Evolutionary conservation across 1,140 invertebrate species (phyloP).

Genomic region (Hyles euphorbiae): DNA sequence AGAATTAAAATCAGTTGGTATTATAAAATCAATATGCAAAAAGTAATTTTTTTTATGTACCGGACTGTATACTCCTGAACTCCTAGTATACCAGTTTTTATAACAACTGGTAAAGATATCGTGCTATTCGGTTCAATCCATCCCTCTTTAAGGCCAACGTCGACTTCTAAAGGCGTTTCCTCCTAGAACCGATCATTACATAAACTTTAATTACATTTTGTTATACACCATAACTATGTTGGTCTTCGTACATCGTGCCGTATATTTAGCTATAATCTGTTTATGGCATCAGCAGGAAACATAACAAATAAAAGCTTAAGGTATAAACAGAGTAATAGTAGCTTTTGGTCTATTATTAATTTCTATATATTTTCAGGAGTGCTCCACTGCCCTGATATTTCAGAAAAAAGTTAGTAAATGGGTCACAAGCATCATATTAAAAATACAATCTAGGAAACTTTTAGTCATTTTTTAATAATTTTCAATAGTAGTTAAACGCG

Average conservation of each 20-base stretch:
- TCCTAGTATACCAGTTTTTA: slow-evolving; percentile 49
- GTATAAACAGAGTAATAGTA: no score
- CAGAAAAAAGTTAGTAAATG: no score
- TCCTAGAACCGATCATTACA: slow-evolving; percentile 31
- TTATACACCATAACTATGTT: slow-evolving; percentile 1
- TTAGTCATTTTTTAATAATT: no score
- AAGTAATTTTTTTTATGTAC: slow-evolving; percentile 27
- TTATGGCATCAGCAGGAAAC: no score
- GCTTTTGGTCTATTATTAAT: background rate
- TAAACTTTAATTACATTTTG: slow-evolving; percentile 1
- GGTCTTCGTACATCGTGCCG: no score
- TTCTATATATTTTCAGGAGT: no score
- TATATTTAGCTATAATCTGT: no score
- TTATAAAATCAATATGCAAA: slow-evolving; percentile 8
- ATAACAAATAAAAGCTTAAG: no score
- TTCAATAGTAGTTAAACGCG: no score
- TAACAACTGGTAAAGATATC: slow-evolving; percentile 40
- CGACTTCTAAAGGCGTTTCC: slow-evolving; percentile 41
- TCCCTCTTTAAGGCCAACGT: slow-evolving; percentile 47
- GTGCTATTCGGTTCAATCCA: slow-evolving; percentile 52
- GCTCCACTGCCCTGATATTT: no score
- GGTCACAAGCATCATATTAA: no score
- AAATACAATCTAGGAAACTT: no score
- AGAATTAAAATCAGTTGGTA: background rate
- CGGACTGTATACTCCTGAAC: slow-evolving; percentile 42